These are phyloP conservation scores for Eidolon dupreanum DNA, from an alignment of 2,797 vertebrate species.

Conservation along the genomic window DNA sequence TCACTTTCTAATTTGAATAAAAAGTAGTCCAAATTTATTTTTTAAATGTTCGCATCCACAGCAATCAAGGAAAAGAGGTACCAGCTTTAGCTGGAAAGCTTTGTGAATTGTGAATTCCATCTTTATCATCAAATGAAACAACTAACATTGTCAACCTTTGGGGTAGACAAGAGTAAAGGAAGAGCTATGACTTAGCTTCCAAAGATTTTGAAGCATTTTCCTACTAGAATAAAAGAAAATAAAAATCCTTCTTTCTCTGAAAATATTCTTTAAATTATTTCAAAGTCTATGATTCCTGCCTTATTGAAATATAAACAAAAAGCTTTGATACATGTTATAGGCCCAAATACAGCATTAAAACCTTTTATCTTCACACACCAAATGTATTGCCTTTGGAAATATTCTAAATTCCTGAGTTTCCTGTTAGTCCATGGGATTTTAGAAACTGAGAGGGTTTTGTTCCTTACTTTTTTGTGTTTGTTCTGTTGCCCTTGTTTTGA, in stretches of 20 bases:
- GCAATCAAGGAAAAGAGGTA: background rate
- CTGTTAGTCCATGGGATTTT: background rate
- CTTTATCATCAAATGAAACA: background rate
- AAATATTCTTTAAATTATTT: background rate
- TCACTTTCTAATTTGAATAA: background rate
- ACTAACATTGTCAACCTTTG: background rate
- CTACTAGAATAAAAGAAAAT: background rate
- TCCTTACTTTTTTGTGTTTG: background rate
- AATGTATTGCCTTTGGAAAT: background rate
- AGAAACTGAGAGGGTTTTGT: background rate
- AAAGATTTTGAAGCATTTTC: background rate
- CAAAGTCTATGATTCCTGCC: background rate
- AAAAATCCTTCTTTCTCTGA: background rate
- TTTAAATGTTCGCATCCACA: background rate
- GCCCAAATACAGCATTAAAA: conserved; percentile 1
- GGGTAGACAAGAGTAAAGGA: background rate
- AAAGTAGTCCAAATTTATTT: background rate
- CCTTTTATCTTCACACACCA: background rate
- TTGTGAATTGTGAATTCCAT: background rate
- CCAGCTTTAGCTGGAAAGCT: background rate
- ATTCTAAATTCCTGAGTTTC: background rate
- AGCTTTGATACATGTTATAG: background rate
- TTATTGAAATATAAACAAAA: conserved; percentile 32
- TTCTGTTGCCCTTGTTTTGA: background rate
- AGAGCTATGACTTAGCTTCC: background rate